Evolutionary conservation across 2,113 vertebrate species (phyloP), one percentile per base, ranked within the genome.

Genomic region (Arvicanthis niloticus): DNA sequence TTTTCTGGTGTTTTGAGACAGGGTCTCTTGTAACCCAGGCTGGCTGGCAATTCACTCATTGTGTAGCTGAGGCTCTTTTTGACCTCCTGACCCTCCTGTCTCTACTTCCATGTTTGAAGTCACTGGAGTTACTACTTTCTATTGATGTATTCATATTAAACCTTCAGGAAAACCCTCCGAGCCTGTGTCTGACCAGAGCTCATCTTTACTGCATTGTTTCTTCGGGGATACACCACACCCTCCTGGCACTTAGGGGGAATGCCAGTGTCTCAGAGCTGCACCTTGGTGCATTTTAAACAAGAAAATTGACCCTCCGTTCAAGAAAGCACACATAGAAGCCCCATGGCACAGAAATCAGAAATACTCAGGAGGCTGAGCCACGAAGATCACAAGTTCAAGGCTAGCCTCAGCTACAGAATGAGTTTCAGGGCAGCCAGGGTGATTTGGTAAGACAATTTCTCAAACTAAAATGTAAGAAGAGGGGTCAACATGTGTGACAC

Each of bases 141-240:
- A 7, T 22, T 0, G 11, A 34, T 58, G 67, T 8, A 0, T 19
- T 58, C 24, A 8, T 8, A 2, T 9, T 8, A 48, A 67, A 4
- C n/a, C 34, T 65, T 3, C 1, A 31, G 60, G 26, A 45, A 7
- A 26, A 7, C 2, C 31, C 0, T 37, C 0, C 0, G 0, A 60
- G 42, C 89, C 7, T 87, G 0, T 2, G 7, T 10, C 21, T 19
- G 1, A 24, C 1, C 4, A 24, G 26, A 15, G 9, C 17, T 7
- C 31, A 0, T n/a, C 16, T 6, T 2, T 2, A 0, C 0, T 4
- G 40, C 2, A 0, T 11, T 3, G 1, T 72, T 72, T 37, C 0
- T 2, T 2, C 5, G 45, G 0, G 3, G 6, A 11, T 7, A 5
- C 40, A 45, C 82, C 60, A 65, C 15, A 29, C 4, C 40, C 29